Evolutionary conservation across 2,797 vertebrate genomes (phyloP), one percentile per base, ranked within the genome.

Genomic region (Eleutherodactylus coqui): DNA sequence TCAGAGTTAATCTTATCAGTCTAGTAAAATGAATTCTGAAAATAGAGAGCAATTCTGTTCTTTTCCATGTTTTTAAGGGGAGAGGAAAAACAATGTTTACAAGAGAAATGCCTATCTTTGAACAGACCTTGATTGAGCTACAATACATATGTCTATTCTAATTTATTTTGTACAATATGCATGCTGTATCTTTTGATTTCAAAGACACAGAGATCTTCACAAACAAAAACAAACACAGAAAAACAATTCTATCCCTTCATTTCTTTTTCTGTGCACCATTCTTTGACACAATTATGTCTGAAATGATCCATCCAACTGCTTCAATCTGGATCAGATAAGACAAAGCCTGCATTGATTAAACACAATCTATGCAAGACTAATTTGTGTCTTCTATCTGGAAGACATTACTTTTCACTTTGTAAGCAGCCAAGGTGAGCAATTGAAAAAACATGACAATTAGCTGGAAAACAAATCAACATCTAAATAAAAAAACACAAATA

Each of bases 271-370:
- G 89, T 89, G 89, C 81, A 34, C 85, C 86, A 75, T 85, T 88
- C 91, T 91, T 90, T 92, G 90, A 89, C 89, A 91, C 81, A 90
- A 91, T 88, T 87, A 88, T 89, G 88, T 64, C 89, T 89, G 79
- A 92, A 91, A 86, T 90, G 88, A 90, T 91, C 90, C 88, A 90
- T 90, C 88, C 86, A 84, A 90, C 88, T 85, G 89, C 89, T 91
- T 90, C 88, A 92, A 89, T 90, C 85, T 88, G 90, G 90, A 90
- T 92, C 88, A 87, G 89, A 84, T 85, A 92, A 84, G 88, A 92
- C 90, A 93, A 91, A 91, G 86, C 69, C 88, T 62, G 83, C 91
- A 90, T 85, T 92, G 91, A 92, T 89, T 83, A 88, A 91, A 83
- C 60, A 89, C 85, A 87, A 89, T 89, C 89, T 90, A 89, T 88